Percentiles rank a stretch among this genome's conserved stretches.
These are phyloP conservation scores for Megaptera novaeangliae DNA, from an alignment of 2,113 vertebrate genomes.

Conservation along the genomic window DNA sequence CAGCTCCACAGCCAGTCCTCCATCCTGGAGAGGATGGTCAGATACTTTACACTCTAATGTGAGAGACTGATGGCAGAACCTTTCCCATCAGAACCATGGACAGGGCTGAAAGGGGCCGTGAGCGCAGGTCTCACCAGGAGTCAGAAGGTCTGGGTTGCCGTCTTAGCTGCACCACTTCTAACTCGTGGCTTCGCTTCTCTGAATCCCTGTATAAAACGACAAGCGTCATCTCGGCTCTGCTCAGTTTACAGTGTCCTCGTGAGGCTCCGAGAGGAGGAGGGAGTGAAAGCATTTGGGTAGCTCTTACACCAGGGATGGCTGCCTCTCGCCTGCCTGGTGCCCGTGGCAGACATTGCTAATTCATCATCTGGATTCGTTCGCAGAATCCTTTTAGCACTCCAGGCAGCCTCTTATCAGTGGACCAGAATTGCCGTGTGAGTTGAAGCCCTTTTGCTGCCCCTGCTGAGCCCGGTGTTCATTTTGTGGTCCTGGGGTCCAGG, in stretches of 20 bases:
- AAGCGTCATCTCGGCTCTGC: fast-evolving
- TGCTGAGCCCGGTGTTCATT: fast-evolving
- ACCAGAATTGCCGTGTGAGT: fast-evolving
- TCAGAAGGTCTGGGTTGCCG: neutral
- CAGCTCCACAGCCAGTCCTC: neutral
- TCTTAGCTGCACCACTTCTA: neutral
- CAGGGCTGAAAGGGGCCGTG: neutral
- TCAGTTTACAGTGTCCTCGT: fast-evolving
- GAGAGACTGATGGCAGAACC: neutral
- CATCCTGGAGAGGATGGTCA: neutral
- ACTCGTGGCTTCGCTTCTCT: neutral
- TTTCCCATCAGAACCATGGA: neutral
- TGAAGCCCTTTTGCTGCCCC: neutral
- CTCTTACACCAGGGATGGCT: too few relatives aligned
- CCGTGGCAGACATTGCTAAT: fast-evolving
- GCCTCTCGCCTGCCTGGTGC: fast-evolving
- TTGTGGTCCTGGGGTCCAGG: neutral
- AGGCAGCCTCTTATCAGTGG: neutral
- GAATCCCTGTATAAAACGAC: too few relatives aligned
- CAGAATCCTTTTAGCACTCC: neutral
- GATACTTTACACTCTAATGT: neutral
- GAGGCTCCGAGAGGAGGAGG: neutral
- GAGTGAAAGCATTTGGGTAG: neutral
- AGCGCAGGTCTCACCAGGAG: fast-evolving
- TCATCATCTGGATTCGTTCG: neutral